Evolutionary conservation across 2,113 vertebrate species (phyloP).

Genomic region (Mobula hypostoma): DNA sequence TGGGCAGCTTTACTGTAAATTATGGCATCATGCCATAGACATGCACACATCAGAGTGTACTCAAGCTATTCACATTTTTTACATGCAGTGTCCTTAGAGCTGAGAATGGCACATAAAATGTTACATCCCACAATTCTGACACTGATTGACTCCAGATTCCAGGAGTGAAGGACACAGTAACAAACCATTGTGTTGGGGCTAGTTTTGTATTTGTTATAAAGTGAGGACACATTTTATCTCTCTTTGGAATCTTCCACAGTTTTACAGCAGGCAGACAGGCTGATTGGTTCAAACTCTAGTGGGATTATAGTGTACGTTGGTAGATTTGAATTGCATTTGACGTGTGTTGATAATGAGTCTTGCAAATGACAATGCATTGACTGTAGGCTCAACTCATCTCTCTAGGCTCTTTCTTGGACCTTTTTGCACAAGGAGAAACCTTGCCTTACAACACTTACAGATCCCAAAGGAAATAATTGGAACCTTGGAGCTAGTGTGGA

Average conservation of each 20-base stretch:
- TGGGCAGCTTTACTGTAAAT: not conserved
- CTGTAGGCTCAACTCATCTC: not conserved
- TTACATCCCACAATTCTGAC: conserved; percentile 19
- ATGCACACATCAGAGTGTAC: not conserved
- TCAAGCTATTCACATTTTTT: not conserved
- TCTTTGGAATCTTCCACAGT: not conserved
- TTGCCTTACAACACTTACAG: not conserved
- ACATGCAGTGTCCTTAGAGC: not conserved
- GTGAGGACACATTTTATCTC: not conserved
- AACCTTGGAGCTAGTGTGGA: not conserved
- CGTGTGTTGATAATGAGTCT: not conserved
- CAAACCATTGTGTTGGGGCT: not conserved
- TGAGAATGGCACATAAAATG: not conserved
- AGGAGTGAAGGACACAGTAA: not conserved
- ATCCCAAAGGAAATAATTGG: not conserved
- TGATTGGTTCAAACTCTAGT: conserved; percentile 7
- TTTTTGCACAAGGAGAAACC: not conserved
- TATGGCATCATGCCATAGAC: not conserved
- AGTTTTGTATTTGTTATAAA: not conserved
- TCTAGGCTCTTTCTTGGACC: not conserved
- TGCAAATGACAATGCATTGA: not conserved
- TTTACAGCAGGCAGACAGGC: not conserved
- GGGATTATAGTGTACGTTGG: not conserved
- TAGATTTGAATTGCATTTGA: conserved; percentile 5
- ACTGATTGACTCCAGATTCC: not conserved